phyloP scores from a whole-genome alignment of 2,797 vertebrate genomes.

The Eulemur rubriventer region DNA sequence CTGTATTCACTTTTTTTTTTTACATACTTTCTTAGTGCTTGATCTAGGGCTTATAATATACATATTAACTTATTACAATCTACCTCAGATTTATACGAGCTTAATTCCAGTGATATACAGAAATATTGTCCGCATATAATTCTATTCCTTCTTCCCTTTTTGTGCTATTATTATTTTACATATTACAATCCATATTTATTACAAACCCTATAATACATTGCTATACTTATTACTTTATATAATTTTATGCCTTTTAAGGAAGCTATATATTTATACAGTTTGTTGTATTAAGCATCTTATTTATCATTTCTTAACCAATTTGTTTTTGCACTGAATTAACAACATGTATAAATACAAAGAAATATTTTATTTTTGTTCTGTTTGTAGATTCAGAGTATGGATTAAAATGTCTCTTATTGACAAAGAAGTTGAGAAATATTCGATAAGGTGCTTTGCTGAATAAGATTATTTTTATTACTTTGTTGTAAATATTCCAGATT shows the following conservation, averaged over 20 bases:
- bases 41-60: neutral
- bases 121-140: neutral
- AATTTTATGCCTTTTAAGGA: neutral
- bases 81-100: neutral
- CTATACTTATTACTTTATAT: neutral
- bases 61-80: neutral
- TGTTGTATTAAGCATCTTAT: neutral
- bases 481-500: neutral
- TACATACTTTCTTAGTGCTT: neutral
- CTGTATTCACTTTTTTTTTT: neutral
- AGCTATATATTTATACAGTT: neutral
- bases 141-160: neutral
- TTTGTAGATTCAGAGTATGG: neutral
- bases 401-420: neutral
- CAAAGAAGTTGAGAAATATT: neutral
- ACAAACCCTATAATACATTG: neutral
- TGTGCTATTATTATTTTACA: neutral
- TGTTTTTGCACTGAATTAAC: neutral
- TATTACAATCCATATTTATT: neutral
- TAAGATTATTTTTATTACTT: neutral
- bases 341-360: neutral
- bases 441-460: neutral
- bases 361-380: neutral
- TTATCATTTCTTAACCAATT: neutral
- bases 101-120: neutral